These are phyloP conservation scores for Motacilla alba DNA, from an alignment of 2,113 vertebrate species.

Conservation along the genomic window DNA sequence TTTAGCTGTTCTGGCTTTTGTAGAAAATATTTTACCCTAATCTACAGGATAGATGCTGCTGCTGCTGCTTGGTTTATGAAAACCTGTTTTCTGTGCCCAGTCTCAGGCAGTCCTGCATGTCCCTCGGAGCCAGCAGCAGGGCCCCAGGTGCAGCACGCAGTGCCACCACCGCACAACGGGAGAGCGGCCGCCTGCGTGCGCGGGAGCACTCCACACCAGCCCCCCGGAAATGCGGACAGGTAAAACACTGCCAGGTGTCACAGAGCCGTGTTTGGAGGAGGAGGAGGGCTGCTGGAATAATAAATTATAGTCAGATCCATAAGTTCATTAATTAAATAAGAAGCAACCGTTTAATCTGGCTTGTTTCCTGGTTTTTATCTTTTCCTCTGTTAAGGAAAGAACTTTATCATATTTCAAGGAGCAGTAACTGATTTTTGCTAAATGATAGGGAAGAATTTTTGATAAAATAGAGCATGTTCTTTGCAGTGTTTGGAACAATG, in stretches of 20 bases:
- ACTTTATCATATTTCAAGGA: neutral
- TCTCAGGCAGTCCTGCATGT: neutral
- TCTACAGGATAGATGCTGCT: neutral
- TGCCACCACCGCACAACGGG: slow-evolving; percentile 20
- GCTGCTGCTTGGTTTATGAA: neutral
- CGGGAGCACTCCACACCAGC: slow-evolving; percentile 27
- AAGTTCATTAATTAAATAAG: neutral
- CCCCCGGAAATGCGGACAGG: slow-evolving; percentile 70
- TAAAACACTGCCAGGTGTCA: neutral
- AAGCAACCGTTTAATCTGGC: neutral
- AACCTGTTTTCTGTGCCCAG: neutral
- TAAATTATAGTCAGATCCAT: neutral
- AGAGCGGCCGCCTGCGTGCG: neutral
- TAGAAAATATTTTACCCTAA: neutral
- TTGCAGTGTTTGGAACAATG: neutral
- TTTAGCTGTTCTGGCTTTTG: neutral
- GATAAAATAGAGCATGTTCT: neutral
- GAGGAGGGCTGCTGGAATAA: neutral
- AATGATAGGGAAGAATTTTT: neutral
- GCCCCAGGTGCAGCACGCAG: slow-evolving; percentile 5
- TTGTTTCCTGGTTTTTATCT: neutral
- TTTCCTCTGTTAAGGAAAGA: neutral
- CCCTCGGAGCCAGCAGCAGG: neutral
- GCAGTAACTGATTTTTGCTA: neutral
- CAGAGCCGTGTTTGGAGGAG: neutral